Evolutionary conservation across 2,888 invertebrate genomes (phyloP).

Genomic region (Xanthostigma xanthostigma): DNA sequence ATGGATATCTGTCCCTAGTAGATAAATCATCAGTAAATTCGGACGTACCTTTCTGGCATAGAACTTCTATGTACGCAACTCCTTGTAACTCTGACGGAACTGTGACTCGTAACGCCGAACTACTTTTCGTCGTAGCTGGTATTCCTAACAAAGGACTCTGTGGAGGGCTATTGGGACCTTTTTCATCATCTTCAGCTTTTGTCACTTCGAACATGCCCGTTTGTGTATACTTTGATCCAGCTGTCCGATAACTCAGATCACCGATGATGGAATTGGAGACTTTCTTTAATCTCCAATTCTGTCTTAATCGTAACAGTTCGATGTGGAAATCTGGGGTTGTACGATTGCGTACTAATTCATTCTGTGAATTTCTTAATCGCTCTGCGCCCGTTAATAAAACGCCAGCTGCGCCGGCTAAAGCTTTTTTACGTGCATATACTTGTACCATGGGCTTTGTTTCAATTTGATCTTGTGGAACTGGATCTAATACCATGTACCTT

Average conservation of each 20-base stretch:
- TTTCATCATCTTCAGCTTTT: slow-evolving; percentile 72
- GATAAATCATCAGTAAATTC: too few species aligned
- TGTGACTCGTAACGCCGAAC: slow-evolving; percentile 73
- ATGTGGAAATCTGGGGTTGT: slow-evolving; percentile 84
- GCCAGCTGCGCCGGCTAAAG: slow-evolving; percentile 70
- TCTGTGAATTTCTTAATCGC: slow-evolving; percentile 63
- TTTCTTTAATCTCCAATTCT: slow-evolving; percentile 94
- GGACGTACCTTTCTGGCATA: slow-evolving; percentile 71
- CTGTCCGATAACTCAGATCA: slow-evolving; percentile 88
- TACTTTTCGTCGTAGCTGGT: slow-evolving; percentile 35
- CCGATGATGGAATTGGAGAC: slow-evolving; percentile 90
- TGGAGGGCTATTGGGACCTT: slow-evolving; percentile 33
- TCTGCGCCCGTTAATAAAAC: slow-evolving; percentile 79
- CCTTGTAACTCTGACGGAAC: slow-evolving; percentile 92
- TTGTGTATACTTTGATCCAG: slow-evolving; percentile 87
- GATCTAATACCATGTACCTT: slow-evolving; percentile 86
- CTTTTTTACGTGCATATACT: slow-evolving; percentile 86
- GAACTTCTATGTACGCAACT: slow-evolving; percentile 88
- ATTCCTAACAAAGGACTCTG: slow-evolving; percentile 26
- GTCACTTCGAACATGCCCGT: slow-evolving; percentile 91
- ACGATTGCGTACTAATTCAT: slow-evolving; percentile 62
- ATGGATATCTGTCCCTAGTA: too few species aligned
- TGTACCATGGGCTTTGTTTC: slow-evolving; percentile 80
- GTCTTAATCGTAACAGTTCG: slow-evolving; percentile 72
- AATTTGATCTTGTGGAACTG: slow-evolving; percentile 67